These are phyloP conservation scores for Anthoptus insignis DNA, from an alignment of 2,888 invertebrate species.

Conservation along the genomic window DNA sequence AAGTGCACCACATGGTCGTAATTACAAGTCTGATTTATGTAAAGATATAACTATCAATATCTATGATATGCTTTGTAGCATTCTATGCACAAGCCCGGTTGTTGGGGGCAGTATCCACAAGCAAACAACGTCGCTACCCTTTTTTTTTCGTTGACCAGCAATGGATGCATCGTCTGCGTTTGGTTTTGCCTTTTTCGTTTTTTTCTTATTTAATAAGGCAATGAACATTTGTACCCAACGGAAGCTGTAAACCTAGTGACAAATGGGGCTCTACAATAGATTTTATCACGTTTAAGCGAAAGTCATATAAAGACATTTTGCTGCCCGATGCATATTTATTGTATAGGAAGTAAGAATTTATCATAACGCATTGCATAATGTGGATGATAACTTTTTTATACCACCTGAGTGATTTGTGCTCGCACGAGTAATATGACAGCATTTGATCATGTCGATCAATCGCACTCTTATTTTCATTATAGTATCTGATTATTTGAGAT, in stretches of 20 bases:
- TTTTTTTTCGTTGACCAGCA: conserved; percentile 25
- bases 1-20: too few species aligned
- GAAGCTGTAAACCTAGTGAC: too few species aligned
- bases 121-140: conserved; percentile 39
- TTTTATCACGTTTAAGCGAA: too few species aligned
- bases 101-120: conserved; percentile 43
- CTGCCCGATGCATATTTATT: neutral
- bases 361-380: neutral
- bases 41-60: conserved; percentile 35
- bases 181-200: too few species aligned
- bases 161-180: too few species aligned
- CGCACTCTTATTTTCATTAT: neutral
- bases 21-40: too few species aligned
- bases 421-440: too few species aligned
- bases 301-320: neutral
- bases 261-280: too few species aligned
- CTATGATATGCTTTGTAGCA: conserved; percentile 44
- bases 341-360: neutral
- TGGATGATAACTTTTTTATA: neutral
- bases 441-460: too few species aligned
- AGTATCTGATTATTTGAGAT: neutral
- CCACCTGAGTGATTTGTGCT: neutral
- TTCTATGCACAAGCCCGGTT: conserved; percentile 46
- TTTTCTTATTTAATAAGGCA: too few species aligned
- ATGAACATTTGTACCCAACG: too few species aligned